Evolutionary conservation across 2,888 invertebrate genomes (phyloP), one percentile per base, ranked within the genome.

Genomic region (Nomada fucata): DNA sequence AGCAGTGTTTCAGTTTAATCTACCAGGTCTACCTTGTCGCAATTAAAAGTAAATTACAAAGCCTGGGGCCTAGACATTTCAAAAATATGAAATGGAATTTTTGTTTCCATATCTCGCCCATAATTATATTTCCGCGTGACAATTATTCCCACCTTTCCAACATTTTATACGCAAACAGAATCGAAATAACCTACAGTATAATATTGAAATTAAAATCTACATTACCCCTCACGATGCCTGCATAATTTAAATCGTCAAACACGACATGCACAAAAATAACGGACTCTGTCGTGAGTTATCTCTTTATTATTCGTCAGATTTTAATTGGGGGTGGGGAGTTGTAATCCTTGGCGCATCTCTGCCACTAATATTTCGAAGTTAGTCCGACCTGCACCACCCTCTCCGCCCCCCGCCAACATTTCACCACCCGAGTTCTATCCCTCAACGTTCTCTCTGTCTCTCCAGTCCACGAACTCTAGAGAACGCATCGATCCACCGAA

Each of bases 401-500:
- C 60, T 7, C 76, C 79, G 68, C 73, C 67, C 72, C 53, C 60
- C 76, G 68, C 64, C 59, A 74, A 67, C 76, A 59, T 60, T 53
- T 69, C 73, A 61, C 69, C 63, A 76, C 52, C 57, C 57, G 57
- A 11, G 23, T 57, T 57, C 57, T 53, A 64, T 47, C 76, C 82
- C 73, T 67, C 65, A 29, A 18, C 36, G 55, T 29, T 67, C 73
- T 67, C 59, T 50, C 67, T 52, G 20, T 68, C 82, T 78, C 74
- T 69, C 77, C 69, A 75, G 76, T 86, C 86, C 80, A 74, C 82
- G 85, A 79, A 81, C 88, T 88, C 88, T 87, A 85, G 85, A 84
- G 87, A 87, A 89, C 88, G 86, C 91, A 89, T 88, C 90, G 89
- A 89, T 90, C 91, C 88, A 74, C 84, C 88, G 90, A 91, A 91